Conservation (phyloP, 2,113 vertebrate species). For the Zingel zingel region DNA sequence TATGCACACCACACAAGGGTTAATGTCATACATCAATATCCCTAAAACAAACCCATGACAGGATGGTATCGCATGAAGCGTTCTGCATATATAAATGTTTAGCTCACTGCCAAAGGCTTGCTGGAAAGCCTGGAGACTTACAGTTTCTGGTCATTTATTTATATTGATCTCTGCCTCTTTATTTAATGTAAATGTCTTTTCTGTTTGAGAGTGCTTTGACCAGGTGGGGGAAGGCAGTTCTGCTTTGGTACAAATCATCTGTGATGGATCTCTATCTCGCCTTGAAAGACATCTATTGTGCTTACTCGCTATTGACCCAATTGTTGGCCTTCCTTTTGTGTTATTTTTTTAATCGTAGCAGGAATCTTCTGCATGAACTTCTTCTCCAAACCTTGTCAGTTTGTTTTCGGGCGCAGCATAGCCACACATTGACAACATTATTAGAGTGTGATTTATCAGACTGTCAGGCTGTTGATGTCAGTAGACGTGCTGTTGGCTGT, state of each 20-base stretch:
- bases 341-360: background rate
- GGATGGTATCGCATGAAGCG: background rate
- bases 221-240: background rate
- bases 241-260: slow-evolving; percentile 47
- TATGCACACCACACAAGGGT: too few relatives aligned
- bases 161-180: slow-evolving; percentile 16
- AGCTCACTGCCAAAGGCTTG: background rate
- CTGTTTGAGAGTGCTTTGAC: slow-evolving; percentile 9
- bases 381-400: background rate
- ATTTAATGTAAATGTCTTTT: slow-evolving; percentile 37
- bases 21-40: background rate
- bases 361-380: slow-evolving; percentile 1
- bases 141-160: slow-evolving; percentile 18
- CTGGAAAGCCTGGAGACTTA: background rate
- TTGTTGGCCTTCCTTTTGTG: slow-evolving; percentile 1
- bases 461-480: background rate
- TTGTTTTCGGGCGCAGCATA: background rate
- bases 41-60: background rate
- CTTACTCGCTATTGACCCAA: background rate
- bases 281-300: slow-evolving; percentile 34
- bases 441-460: slow-evolving; percentile 20
- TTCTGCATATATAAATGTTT: slow-evolving; percentile 8
- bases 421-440: slow-evolving; percentile 2
- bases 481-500: background rate
- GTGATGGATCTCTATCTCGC: slow-evolving; percentile 34